phyloP scores from a whole-genome alignment of 2,113 vertebrate species.

The Rhegmatorhina hoffmannsi region DNA sequence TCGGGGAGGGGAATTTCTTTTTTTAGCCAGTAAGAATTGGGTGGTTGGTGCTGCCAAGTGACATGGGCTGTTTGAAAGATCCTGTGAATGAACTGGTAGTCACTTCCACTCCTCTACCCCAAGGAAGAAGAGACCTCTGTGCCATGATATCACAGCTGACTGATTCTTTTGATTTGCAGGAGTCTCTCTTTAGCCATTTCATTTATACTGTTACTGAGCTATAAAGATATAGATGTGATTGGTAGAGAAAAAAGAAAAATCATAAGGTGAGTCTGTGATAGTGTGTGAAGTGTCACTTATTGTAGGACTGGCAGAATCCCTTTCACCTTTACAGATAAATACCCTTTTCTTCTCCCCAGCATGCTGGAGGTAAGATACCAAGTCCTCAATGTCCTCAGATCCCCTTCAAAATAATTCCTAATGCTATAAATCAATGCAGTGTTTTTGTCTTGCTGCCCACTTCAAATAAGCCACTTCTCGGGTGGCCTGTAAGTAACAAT shows the following conservation, averaged over 20 bases:
- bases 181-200: not conserved
- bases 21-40: not conserved
- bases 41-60: not conserved
- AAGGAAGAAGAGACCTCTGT: not conserved
- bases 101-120: not conserved
- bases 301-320: not conserved
- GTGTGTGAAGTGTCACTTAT: not conserved
- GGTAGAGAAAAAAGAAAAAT: too few relatives aligned
- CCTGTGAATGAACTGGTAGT: not conserved
- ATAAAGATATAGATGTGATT: not conserved
- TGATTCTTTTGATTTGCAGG: not conserved
- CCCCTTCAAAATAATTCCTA: not conserved
- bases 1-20: not conserved
- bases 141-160: not conserved
- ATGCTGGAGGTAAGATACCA: not conserved
- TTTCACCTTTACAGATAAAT: not conserved
- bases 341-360: not conserved
- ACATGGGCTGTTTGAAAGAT: not conserved
- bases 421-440: not conserved
- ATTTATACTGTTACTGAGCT: not conserved
- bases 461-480: conserved; percentile 16
- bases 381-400: not conserved
- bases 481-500: not conserved
- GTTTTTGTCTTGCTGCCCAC: not conserved
- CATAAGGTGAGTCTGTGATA: not conserved